phyloP scores from a whole-genome alignment of 2,113 vertebrate genomes.

The Ageneiosus marmoratus region DNA sequence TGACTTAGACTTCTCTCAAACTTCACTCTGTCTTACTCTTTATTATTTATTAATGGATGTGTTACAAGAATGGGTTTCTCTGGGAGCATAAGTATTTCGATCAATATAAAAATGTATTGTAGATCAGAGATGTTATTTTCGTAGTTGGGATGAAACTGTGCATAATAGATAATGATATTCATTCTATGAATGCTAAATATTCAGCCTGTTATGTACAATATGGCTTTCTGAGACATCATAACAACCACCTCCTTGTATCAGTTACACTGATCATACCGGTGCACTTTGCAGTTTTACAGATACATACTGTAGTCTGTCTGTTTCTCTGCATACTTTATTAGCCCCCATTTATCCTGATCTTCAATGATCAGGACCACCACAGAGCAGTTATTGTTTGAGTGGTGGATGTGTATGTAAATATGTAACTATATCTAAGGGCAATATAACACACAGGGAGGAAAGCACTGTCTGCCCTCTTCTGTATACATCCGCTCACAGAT shows the following conservation, averaged over 20 bases:
- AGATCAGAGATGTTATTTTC: neutral
- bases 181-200: slow-evolving; percentile 5
- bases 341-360: too few relatives aligned
- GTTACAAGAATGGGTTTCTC: neutral
- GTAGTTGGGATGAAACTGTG: neutral
- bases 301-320: too few relatives aligned
- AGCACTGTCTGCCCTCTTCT: neutral
- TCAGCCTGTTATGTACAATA: neutral
- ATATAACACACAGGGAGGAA: neutral
- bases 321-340: too few relatives aligned
- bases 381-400: too few relatives aligned
- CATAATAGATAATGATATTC: slow-evolving; percentile 3
- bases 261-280: too few relatives aligned
- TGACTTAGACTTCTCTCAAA: neutral
- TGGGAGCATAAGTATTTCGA: too few relatives aligned
- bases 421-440: too few relatives aligned
- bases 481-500: neutral
- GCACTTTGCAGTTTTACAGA: too few relatives aligned
- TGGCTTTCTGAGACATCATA: neutral
- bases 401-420: too few relatives aligned
- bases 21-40: neutral
- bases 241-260: too few relatives aligned
- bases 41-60: neutral
- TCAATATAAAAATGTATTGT: neutral
- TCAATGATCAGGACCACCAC: too few relatives aligned